Percentiles rank a stretch among this genome's conserved stretches.
Evolutionary conservation across 2,797 vertebrate species (phyloP).

Genomic region (Heteromormyrus szaboi): DNA sequence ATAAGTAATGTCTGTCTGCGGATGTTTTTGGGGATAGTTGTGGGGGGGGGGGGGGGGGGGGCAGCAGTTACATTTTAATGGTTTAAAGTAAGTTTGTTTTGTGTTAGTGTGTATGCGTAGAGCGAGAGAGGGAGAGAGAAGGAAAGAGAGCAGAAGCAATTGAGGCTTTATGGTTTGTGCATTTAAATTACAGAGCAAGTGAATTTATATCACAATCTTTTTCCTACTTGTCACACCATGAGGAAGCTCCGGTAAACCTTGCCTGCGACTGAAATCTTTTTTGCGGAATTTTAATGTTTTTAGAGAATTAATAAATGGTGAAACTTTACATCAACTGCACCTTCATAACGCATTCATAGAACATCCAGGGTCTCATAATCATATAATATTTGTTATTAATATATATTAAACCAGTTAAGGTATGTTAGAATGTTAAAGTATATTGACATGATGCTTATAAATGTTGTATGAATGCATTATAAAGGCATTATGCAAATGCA

Average conservation of each 20-base stretch:
- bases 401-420: not conserved
- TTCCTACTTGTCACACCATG: not conserved
- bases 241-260: not conserved
- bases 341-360: not conserved
- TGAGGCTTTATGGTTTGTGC: not conserved
- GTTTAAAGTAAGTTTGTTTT: not conserved
- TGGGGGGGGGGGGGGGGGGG: not conserved
- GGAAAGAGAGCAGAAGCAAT: not conserved
- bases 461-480: not conserved
- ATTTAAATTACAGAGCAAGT: not conserved
- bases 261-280: not conserved
- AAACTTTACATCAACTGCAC: not conserved
- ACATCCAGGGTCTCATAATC: not conserved
- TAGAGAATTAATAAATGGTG: not conserved
- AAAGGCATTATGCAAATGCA: not conserved
- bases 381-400: not conserved
- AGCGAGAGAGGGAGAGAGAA: not conserved
- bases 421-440: not conserved
- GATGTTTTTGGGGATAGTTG: not conserved
- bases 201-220: not conserved
- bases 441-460: not conserved
- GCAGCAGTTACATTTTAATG: not conserved
- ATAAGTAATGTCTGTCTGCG: not conserved
- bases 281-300: not conserved
- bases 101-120: not conserved